Evolutionary conservation across 1,140 invertebrate species (phyloP), one percentile per base, ranked within the genome.

Genomic region (Teleogryllus occipitalis): DNA sequence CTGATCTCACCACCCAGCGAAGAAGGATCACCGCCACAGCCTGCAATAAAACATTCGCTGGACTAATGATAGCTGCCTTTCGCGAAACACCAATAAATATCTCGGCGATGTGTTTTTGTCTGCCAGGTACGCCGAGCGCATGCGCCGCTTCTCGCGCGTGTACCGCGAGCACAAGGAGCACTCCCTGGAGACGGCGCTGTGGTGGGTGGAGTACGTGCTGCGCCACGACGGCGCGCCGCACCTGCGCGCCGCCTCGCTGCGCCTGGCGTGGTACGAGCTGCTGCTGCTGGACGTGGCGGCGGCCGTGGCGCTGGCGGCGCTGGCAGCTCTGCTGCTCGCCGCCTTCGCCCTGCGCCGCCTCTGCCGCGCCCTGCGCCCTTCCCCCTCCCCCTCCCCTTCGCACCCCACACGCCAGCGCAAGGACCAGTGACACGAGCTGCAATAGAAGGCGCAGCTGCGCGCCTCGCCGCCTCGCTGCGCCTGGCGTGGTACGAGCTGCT

Each of bases 101-200:
- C n/a, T 39, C 27, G 27, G 1, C 27, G 27, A 5, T 39, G 27
- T 39, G 27, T 39, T 1, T 39, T 39, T 39, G 27, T 39, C 1
- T 7, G 22, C 2, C 75, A 75, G 75, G 8, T 75, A 39, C n/a
- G 14, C 10, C 10, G 75, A 27, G 22, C 8, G n/a, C 75, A 87
- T 91, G 92, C 83, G 87, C 87, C 7, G 75, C 22, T 27, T 76
- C 7, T 81, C 80, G 7, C 27, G 10, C 7, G n/a, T 75, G 81
- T 39, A 75, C 80, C 8, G 49, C 27, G 21, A 81, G 54, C 80
- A 78, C 10, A 80, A 76, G 27, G 21, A 8, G 79, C 79, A 10
- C 27, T 85, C 89, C 0, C 82, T 90, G 76, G 87, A 90, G 18
- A 87, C 86, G 46, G 89, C 90, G 8, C 82, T 91, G 73, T 91